Conservation (phyloP, 2,888 invertebrate species). For the Pandemis heparana region DNA sequence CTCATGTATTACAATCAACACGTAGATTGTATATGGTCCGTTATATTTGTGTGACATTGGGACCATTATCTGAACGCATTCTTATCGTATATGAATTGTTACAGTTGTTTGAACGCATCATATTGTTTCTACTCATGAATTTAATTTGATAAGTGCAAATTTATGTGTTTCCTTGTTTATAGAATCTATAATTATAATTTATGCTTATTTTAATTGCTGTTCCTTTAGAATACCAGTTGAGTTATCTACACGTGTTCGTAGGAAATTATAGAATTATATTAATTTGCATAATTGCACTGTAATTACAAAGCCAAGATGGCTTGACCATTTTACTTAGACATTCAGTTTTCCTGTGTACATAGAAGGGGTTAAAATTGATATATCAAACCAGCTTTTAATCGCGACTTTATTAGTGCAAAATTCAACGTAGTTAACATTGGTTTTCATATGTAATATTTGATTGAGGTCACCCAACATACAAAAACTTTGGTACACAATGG, state of each 20-base stretch:
- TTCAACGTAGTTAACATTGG: too few relatives aligned
- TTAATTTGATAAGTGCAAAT: slow-evolving; percentile 17
- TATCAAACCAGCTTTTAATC: too few relatives aligned
- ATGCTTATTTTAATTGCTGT: background rate
- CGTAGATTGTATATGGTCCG: background rate
- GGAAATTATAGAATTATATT: background rate
- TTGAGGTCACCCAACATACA: too few relatives aligned
- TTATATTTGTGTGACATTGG: slow-evolving; percentile 17
- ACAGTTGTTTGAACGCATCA: slow-evolving; percentile 25
- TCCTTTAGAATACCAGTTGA: background rate
- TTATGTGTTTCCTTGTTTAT: slow-evolving; percentile 11
- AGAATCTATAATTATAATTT: background rate
- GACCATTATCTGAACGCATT: slow-evolving; percentile 20
- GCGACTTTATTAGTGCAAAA: too few relatives aligned
- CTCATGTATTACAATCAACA: background rate
- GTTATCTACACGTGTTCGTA: slow-evolving; percentile 7
- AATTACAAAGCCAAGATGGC: too few relatives aligned
- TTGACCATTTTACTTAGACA: background rate
- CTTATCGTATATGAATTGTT: slow-evolving; percentile 27
- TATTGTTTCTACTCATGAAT: slow-evolving; percentile 21
- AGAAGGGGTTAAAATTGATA: background rate
- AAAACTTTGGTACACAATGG: too few relatives aligned
- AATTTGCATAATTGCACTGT: background rate
- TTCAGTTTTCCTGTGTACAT: background rate
- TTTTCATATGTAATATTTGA: too few relatives aligned